Conservation (phyloP, 2,888 invertebrate species). For the Hemithea aestivaria region DNA sequence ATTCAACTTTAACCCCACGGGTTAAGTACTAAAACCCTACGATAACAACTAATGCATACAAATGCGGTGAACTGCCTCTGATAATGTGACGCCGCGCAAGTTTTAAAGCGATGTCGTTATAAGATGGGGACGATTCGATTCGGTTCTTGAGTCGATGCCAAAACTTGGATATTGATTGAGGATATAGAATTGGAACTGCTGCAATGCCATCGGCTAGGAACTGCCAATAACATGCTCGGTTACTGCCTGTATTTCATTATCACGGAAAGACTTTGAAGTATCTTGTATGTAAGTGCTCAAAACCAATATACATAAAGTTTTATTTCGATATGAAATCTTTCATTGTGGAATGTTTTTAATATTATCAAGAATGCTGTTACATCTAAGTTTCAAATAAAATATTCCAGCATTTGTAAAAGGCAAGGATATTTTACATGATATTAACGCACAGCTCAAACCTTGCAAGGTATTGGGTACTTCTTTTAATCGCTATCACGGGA, state of each 20-base stretch:
- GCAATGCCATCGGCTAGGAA: conserved; percentile 8
- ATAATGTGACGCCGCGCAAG: conserved; percentile 39
- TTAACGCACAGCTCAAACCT: too few species aligned
- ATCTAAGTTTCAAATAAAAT: too few species aligned
- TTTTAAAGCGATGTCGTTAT: conserved; percentile 48
- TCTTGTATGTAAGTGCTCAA: too few species aligned
- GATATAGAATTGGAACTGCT: conserved; percentile 2
- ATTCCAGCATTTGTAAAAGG: too few species aligned
- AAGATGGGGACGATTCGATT: conserved; percentile 31
- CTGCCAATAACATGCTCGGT: conserved; percentile 1
- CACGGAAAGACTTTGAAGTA: too few species aligned
- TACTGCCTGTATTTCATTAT: neutral
- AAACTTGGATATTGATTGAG: conserved; percentile 26
- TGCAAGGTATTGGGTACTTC: too few species aligned
- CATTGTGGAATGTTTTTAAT: too few species aligned
- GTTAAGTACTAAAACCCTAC: conserved; percentile 35
- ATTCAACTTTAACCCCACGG: conserved; percentile 5
- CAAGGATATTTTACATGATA: too few species aligned
- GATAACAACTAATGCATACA: conserved; percentile 53
- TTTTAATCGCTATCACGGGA: too few species aligned
- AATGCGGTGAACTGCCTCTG: conserved; percentile 46
- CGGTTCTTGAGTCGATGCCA: conserved; percentile 39
- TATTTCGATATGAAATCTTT: too few species aligned
- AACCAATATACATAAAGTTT: too few species aligned
- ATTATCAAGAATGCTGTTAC: too few species aligned